Base-by-base conservation (phyloP, 2,797 vertebrate genomes). In the Rhynchotus rufescens region DNA sequence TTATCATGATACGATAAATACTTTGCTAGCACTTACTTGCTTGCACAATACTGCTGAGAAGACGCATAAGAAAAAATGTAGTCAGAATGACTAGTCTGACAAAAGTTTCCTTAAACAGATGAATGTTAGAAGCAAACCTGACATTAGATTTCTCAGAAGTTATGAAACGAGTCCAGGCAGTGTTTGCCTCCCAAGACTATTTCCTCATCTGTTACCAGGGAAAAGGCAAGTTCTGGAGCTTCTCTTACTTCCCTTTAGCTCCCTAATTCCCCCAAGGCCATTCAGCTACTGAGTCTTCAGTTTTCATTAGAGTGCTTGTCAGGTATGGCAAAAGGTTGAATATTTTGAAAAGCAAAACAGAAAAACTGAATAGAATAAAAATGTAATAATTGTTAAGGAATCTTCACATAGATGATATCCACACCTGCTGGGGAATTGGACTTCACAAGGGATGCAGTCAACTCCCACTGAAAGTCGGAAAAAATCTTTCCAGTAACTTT, bases 361-460 rank as follows among this genome's bases (percentile, higher is more conserved):
- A 72, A 72, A 88, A 92, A 40, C 45, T 59, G 81, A 84, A 80
- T n/a, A 30, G 49, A 86, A 54, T 7, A 77, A 69, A 90, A 84
- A 80, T 23, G 23, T 30, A 88, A 30, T 8, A 67, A 32, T 56
- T 60, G n/a, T 40, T 84, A 14, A 36, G 34, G 15, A n/a, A 32
- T 26, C 23, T 62, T 28, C 49, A 54, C 26, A 54, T 5, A 68
- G 40, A 10, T 2, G 2, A 38, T 45, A 75, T 12, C 8, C 62
- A 74, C 69, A 88, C 5, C 84, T 80, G 62, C 16, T 75, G 62
- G 73, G 47, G 66, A 94, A 56, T 0, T 76, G 12, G 42, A 21
- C 62, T 89, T 84, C 57, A 49, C 38, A n/a, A 57, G 49, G 36
- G 68, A 74, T 61, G 20, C 25, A 59, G 40, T 12, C 22, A 22